These are phyloP conservation scores for Elephas maximus DNA, from an alignment of 2,113 vertebrate species.

Conservation along the genomic window DNA sequence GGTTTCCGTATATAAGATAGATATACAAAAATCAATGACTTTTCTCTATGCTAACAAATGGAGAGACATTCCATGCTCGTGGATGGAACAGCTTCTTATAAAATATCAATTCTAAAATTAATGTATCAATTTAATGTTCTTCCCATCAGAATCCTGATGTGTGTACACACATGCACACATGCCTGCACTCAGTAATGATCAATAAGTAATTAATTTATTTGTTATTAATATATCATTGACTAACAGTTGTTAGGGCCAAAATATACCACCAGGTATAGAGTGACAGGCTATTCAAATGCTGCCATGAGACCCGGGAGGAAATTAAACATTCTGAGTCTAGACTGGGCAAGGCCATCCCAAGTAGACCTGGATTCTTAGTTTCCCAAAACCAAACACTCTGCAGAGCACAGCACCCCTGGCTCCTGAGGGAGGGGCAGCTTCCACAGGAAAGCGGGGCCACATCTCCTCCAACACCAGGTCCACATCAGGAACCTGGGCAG, in stretches of 20 bases:
- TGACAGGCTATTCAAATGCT: background rate
- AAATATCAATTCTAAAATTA: conserved; percentile 13
- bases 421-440: background rate
- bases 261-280: background rate
- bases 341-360: background rate
- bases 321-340: background rate
- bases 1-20: too few species aligned
- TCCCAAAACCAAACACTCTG: background rate
- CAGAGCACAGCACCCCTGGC: too few species aligned
- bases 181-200: background rate
- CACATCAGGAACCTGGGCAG: background rate
- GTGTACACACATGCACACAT: background rate
- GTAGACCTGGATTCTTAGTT: background rate
- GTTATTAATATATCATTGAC: background rate
- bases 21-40: background rate
- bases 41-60: background rate
- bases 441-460: background rate
- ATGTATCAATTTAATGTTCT: background rate
- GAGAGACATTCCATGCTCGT: background rate
- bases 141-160: background rate
- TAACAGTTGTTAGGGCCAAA: background rate
- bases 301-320: background rate
- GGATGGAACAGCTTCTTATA: background rate
- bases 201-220: background rate
- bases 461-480: background rate